Evolutionary conservation across 1,140 invertebrate species (phyloP).

Genomic region (Telenomus remus): DNA sequence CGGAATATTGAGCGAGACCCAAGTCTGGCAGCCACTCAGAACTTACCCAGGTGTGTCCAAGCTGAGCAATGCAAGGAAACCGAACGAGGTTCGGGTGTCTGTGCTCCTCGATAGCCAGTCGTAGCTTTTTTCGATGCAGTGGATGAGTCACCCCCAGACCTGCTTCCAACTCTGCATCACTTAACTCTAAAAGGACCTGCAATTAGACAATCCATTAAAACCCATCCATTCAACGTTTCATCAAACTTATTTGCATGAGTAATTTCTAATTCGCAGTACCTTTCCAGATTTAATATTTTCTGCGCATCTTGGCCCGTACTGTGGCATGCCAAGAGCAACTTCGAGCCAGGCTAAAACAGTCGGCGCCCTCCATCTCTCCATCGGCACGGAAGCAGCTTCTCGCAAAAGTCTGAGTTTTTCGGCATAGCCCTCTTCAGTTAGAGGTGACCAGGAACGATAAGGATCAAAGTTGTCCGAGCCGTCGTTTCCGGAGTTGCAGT

Average conservation of each 20-base stretch:
- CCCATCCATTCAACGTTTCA: neutral
- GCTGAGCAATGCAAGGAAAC: constrained; percentile 89
- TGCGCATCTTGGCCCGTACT: constrained; percentile 90
- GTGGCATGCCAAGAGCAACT: constrained; percentile 93
- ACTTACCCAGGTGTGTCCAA: constrained; percentile 93
- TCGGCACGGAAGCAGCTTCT: constrained; percentile 90
- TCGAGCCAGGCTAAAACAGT: constrained; percentile 96
- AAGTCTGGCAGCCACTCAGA: constrained; percentile 94
- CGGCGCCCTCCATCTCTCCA: constrained; percentile 92
- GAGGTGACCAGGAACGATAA: constrained; percentile 82
- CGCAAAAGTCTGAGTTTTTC: constrained; percentile 87
- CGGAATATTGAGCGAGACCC: constrained; percentile 89
- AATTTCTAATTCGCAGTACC: constrained; percentile 72
- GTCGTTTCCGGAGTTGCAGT: constrained; percentile 67
- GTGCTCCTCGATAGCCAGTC: constrained; percentile 95
- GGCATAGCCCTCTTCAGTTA: constrained; percentile 89
- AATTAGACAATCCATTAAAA: neutral
- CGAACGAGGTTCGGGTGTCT: constrained; percentile 88
- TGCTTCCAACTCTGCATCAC: constrained; percentile 90
- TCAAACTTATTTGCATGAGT: neutral
- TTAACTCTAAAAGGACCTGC: constrained; percentile 91
- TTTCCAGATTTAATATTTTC: constrained; percentile 97
- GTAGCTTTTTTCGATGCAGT: constrained; percentile 93
- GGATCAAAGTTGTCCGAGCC: constrained; percentile 73
- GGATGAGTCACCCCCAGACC: constrained; percentile 91